phyloP scores from a whole-genome alignment of 2,113 vertebrate genomes.

The Myotis davidii region DNA sequence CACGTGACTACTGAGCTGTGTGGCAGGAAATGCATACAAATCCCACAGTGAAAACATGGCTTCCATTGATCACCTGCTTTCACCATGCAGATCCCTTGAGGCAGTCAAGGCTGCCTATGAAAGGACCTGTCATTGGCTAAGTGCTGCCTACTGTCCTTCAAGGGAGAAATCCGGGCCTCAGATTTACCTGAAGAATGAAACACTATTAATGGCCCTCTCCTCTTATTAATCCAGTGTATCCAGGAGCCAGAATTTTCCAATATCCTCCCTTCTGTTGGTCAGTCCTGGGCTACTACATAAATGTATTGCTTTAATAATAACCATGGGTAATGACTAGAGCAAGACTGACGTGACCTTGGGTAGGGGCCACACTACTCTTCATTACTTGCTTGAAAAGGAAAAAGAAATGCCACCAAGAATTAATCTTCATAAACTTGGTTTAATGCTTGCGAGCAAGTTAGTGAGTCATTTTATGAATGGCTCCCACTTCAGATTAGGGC shows the following conservation, averaged over 20 bases:
- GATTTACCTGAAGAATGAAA: conserved; percentile 35
- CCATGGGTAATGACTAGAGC: conserved; percentile 1
- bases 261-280: background rate
- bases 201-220: background rate
- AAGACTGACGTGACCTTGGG: background rate
- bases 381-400: conserved; percentile 50
- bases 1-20: background rate
- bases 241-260: background rate
- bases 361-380: conserved; percentile 39
- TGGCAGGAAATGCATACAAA: conserved; percentile 57
- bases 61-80: conserved; percentile 52
- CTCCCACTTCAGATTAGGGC: conserved; percentile 81
- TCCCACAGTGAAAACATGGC: conserved; percentile 38
- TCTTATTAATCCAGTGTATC: background rate
- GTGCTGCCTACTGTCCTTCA: conserved; percentile 15
- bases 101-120: background rate
- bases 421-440: conserved; percentile 79
- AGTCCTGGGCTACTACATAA: background rate
- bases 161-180: conserved; percentile 49
- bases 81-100: conserved; percentile 63
- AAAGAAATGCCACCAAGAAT: conserved; percentile 73
- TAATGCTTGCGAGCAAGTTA: conserved; percentile 80
- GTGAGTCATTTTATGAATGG: conserved; percentile 84
- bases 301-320: background rate
- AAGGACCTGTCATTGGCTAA: background rate